Base-by-base conservation (phyloP, 2,113 vertebrate species). In the Ceyx cyanopectus region DNA sequence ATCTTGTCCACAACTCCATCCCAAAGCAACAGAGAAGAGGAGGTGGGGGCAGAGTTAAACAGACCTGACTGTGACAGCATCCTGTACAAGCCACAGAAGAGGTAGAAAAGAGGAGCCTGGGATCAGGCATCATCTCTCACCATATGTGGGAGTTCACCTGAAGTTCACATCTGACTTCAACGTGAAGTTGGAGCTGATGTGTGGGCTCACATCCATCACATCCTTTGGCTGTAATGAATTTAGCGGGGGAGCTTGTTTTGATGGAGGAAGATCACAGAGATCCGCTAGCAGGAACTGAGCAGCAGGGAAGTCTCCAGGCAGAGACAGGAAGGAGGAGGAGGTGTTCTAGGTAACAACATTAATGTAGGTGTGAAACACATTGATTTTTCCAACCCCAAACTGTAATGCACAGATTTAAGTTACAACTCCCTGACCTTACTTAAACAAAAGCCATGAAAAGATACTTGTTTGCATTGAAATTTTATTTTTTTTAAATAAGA, bases 221-320 rank as follows among this genome's bases (percentile, higher is more conserved):
- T 80, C 79, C 51, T 83, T 69, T 58, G 79, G 92, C 85, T 91
- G 72, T 16, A 46, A 87, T 67, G 85, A 90, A 87, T 90, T 68
- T 65, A 74, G 87, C 53, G 68, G 85, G 90, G 93, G 94, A 90
- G 90, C 51, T 91, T 29, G 11, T 95, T 95, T 92, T 92, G 82
- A 30, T 87, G 92, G 82, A 77, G 92, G 87, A 95, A 94, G 92
- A 95, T 95, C 95, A 91, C 85, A 95, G 87, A 83, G 90, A 92
- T 90, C 56, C 4, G 48, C 76, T 51, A 73, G 90, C 93, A 90
- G 93, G 60, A 95, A 85, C 76, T 95, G 94, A 95, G 87, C 95
- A 95, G 92, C 92, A 74, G 85, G 29, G 60, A 91, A 90, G 75
- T 83, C 94, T 94, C 87, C 75, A 93, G 94, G 90, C 93, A 95